phyloP scores from a whole-genome alignment of 2,797 vertebrate genomes.

The Salmo trutta region DNA sequence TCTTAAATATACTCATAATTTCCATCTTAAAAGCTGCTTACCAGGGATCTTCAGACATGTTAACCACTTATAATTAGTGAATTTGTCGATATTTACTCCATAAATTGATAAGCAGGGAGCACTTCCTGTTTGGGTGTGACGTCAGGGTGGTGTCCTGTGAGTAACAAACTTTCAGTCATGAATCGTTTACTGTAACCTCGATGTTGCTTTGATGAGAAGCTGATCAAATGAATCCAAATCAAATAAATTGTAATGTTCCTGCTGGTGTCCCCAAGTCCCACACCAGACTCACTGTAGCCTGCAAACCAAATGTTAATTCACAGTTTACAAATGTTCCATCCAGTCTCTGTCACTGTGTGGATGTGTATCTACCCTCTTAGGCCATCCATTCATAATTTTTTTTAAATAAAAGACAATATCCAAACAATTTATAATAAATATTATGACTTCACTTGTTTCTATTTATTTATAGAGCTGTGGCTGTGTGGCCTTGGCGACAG shows the following conservation, averaged over 20 bases:
- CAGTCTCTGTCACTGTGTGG: too few species aligned
- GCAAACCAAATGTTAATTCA: too few species aligned
- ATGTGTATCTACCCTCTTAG: too few species aligned
- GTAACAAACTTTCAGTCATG: slow-evolving; percentile 20
- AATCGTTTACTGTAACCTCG: background rate
- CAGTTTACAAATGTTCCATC: too few species aligned
- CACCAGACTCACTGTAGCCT: too few species aligned
- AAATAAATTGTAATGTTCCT: background rate
- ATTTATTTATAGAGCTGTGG: too few species aligned
- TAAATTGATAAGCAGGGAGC: background rate
- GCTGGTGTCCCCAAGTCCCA: background rate
- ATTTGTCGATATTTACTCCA: slow-evolving; percentile 32
- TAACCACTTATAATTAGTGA: slow-evolving; percentile 2
- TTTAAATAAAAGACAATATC: too few species aligned
- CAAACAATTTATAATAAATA: too few species aligned
- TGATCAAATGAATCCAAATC: background rate
- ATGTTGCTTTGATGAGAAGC: background rate
- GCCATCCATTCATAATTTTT: too few species aligned
- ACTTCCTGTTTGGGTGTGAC: slow-evolving; percentile 64
- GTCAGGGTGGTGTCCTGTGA: slow-evolving; percentile 50
- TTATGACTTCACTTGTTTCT: too few species aligned
- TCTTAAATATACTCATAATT: too few species aligned
- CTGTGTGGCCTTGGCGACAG: too few species aligned
- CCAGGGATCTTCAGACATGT: slow-evolving; percentile 75
- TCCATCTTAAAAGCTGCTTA: slow-evolving; percentile 32